Conservation (phyloP, 2,797 vertebrate genomes). For the Manis crassicaudata region DNA sequence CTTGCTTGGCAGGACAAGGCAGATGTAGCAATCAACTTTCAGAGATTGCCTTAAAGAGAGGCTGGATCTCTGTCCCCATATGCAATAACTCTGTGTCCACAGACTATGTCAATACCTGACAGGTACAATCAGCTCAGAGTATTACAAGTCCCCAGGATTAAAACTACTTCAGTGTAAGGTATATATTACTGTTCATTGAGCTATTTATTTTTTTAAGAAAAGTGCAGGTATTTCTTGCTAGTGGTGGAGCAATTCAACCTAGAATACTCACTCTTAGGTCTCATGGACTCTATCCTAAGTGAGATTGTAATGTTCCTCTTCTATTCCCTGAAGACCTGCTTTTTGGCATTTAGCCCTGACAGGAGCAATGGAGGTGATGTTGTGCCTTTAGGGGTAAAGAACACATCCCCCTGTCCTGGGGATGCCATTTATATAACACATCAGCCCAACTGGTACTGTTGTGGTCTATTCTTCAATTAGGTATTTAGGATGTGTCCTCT, state of each 20-base stretch:
- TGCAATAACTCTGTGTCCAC: neutral
- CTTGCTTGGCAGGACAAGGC: neutral
- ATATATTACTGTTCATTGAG: neutral
- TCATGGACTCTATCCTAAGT: neutral
- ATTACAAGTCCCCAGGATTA: neutral
- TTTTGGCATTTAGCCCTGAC: neutral
- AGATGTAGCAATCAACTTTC: constrained; percentile 23
- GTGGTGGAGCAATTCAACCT: neutral
- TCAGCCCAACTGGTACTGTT: constrained; percentile 48
- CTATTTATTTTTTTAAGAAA: neutral
- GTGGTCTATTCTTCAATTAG: constrained; percentile 58
- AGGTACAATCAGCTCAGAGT: neutral
- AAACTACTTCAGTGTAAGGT: neutral
- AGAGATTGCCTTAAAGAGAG: neutral
- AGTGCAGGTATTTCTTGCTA: constrained; percentile 4
- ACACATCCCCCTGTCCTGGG: neutral
- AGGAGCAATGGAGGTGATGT: neutral
- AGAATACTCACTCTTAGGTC: neutral
- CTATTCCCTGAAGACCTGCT: neutral
- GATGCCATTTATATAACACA: constrained; percentile 61
- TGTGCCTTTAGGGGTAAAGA: constrained; percentile 52
- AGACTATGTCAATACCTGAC: neutral
- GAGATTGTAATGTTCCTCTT: neutral
- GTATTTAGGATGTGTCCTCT: constrained; percentile 61
- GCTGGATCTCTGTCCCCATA: neutral